phyloP scores from a whole-genome alignment of 2,888 invertebrate genomes.

The Hypomecis punctinalis region DNA sequence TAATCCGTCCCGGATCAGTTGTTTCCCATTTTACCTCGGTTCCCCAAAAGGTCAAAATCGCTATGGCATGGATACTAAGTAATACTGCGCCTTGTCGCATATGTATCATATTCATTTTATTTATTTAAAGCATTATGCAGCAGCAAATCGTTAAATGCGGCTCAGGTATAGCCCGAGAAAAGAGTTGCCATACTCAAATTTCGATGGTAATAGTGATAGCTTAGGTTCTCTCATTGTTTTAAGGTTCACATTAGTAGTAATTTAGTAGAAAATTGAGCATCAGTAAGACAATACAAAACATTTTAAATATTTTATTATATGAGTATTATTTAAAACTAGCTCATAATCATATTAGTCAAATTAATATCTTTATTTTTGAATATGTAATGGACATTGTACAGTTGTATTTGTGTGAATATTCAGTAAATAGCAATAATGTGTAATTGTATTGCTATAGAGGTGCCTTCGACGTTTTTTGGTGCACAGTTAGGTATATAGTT shows the following conservation, averaged over 20 bases:
- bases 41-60: too few species aligned
- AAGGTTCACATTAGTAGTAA: constrained; percentile 55
- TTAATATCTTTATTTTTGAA: constrained; percentile 4
- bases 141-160: too few species aligned
- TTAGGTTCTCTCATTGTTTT: constrained; percentile 51
- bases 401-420: constrained; percentile 32
- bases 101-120: too few species aligned
- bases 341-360: constrained; percentile 37
- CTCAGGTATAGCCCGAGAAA: neutral
- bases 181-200: neutral
- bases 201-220: constrained; percentile 33
- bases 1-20: too few species aligned
- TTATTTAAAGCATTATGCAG: too few species aligned
- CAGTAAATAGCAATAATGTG: constrained; percentile 38
- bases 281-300: too few species aligned
- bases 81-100: too few species aligned
- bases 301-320: constrained; percentile 20
- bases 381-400: constrained; percentile 21
- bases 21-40: too few species aligned
- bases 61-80: too few species aligned
- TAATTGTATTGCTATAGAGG: constrained; percentile 43
- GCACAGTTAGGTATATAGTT: constrained; percentile 48
- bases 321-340: constrained; percentile 52
- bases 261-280: too few species aligned
- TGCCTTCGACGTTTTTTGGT: constrained; percentile 60